Conservation (phyloP, 1,140 invertebrate species). For the Centruroides sculpturatus region DNA sequence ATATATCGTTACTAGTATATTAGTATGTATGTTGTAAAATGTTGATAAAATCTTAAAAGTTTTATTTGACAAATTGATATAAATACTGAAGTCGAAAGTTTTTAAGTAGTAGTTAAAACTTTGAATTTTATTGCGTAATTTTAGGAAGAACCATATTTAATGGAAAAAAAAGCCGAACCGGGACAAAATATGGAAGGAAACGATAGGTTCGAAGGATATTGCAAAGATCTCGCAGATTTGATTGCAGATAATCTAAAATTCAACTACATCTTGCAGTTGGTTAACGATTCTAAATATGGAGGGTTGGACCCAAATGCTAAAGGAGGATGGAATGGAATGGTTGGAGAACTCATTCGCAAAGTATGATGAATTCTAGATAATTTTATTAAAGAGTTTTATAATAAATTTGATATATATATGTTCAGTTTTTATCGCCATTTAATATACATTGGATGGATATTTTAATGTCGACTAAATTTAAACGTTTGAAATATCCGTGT, state of each 20-base stretch:
- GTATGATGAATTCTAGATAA: slow-evolving; percentile 36
- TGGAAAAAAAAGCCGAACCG: slow-evolving; percentile 48
- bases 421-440: too few relatives aligned
- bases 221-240: slow-evolving; percentile 77
- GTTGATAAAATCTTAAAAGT: too few relatives aligned
- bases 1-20: slow-evolving; percentile 72
- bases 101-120: too few relatives aligned
- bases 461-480: too few relatives aligned
- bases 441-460: too few relatives aligned
- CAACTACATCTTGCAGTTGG: slow-evolving; percentile 55
- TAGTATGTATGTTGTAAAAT: slow-evolving; percentile 44
- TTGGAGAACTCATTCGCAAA: slow-evolving; percentile 82
- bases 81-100: too few relatives aligned
- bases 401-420: too few relatives aligned
- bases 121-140: background rate
- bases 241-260: slow-evolving; percentile 67
- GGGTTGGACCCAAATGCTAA: slow-evolving; percentile 53
- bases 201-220: slow-evolving; percentile 80
- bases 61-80: too few relatives aligned
- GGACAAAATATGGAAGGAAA: slow-evolving; percentile 61
- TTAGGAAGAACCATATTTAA: slow-evolving; percentile 72
- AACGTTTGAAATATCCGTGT: too few relatives aligned
- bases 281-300: slow-evolving; percentile 72
- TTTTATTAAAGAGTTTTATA: too few relatives aligned
- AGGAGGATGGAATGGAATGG: slow-evolving; percentile 86